These are phyloP conservation scores for Oligia fasciuncula DNA, from an alignment of 2,888 invertebrate species.

Conservation along the genomic window DNA sequence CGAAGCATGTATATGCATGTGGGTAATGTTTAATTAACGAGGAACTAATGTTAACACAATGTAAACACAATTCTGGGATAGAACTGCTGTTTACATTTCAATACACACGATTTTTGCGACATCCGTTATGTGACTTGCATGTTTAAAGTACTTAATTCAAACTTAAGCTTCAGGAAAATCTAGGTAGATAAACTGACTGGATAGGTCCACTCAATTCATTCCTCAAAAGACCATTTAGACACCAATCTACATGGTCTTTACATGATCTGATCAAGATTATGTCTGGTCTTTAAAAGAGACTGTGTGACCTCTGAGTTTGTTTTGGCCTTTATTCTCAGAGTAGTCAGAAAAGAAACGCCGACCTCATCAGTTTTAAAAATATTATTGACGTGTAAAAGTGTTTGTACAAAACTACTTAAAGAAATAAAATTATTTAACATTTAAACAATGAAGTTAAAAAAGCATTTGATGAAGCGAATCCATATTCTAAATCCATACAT, in stretches of 20 bases:
- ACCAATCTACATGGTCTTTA: no score
- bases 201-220: background rate
- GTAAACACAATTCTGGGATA: constrained; percentile 18
- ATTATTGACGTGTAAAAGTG: no score
- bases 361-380: background rate
- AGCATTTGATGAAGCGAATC: background rate
- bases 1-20: constrained; percentile 18
- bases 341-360: background rate
- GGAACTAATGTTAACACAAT: background rate
- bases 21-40: constrained; percentile 45
- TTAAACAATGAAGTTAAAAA: background rate
- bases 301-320: background rate
- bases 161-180: background rate
- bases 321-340: background rate
- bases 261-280: background rate
- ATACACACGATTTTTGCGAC: constrained; percentile 33
- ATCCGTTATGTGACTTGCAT: constrained; percentile 27
- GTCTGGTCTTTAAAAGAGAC: background rate
- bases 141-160: background rate
- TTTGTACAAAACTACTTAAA: background rate
- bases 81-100: constrained; percentile 23
- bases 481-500: background rate
- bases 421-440: no score
- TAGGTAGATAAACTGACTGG: background rate
- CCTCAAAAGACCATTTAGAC: background rate